Conservation (phyloP, 2,888 invertebrate genomes). For the Sarcophaga rosellei region DNA sequence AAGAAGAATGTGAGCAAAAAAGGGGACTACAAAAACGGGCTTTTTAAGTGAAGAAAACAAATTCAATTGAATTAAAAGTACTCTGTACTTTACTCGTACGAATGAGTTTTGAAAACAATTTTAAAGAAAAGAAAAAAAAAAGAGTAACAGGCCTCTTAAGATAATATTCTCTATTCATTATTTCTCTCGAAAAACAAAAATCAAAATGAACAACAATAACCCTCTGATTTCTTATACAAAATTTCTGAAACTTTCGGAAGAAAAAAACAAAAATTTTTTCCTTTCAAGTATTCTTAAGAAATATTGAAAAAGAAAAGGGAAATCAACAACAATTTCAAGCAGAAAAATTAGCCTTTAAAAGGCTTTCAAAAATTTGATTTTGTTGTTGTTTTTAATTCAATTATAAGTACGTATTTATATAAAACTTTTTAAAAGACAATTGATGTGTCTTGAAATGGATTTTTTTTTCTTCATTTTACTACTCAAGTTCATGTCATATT, state of each 20-base stretch:
- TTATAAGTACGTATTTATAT: constrained; percentile 4
- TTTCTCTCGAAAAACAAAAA: no score
- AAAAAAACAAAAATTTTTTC: no score
- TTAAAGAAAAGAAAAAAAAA: no score
- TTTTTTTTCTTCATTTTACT: constrained; percentile 3
- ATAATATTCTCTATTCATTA: no score
- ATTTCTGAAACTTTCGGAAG: no score
- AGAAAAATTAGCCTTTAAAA: constrained; percentile 9
- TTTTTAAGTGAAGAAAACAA: constrained; percentile 8
- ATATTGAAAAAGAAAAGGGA: background rate
- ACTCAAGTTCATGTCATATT: constrained; percentile 23
- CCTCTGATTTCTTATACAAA: no score
- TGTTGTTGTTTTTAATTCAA: constrained; percentile 35
- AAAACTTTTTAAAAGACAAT: constrained; percentile 44
- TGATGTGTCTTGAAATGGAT: constrained; percentile 33
- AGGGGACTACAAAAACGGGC: constrained; percentile 44
- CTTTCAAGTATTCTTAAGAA: background rate
- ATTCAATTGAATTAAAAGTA: constrained; percentile 5
- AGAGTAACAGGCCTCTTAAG: no score
- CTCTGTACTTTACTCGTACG: no score
- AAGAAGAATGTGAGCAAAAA: background rate
- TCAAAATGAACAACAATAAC: no score
- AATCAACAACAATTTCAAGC: background rate
- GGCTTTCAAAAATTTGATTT: background rate
- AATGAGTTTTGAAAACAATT: no score